Base-by-base conservation (phyloP, 2,797 vertebrate genomes). In the Clarias laeviceps region DNA sequence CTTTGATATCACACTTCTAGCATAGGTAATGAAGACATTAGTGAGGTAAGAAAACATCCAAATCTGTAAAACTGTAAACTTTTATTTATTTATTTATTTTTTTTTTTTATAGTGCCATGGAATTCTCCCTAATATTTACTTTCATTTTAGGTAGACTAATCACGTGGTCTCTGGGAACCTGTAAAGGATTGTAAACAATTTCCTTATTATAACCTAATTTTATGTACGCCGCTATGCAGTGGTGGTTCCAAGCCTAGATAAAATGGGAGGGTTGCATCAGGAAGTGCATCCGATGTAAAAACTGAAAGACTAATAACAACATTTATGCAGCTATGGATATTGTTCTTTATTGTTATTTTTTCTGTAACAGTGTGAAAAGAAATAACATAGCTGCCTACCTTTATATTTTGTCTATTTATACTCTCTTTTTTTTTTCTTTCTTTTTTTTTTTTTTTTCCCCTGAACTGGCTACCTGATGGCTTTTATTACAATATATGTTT, bases 11-110 rank as follows among this genome's bases (percentile, higher is more conserved):
- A 59, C 14, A 34, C 74, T 77, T 22, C 24, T 56, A 18, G 34
- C 20, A 37, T 2, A 15, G 74, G 29, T 14, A 59, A 56, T 56
- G 70, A 50, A 50, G 45, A 56, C 9, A 27, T 73, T 73, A 5
- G 2, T 29, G 3, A 56, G 72, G 50, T 12, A 34, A 76, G 27
- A 57, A 18, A 22, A 4, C 54, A 57, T 56, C 73, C 4, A 1
- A 20, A 29, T 20, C 2, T 2, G 20, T 20, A 57, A 3, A 4
- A 17, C 8, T 17, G 12, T 17, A 0, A 5, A 56, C 0, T 2
- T 12, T 37, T n/a, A n/a, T n/a, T 37, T 37, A 37, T 40, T 40
- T 40, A 5, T 6, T 40, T 40, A 0, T 3, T 1, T 34, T 0
- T 45, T 50, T 50, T 50, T 22, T 20, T 59, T 22, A 57, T 59